Base-by-base conservation (phyloP, 53 echinoderm and acorn worm species). In the Astropecten irregularis region DNA sequence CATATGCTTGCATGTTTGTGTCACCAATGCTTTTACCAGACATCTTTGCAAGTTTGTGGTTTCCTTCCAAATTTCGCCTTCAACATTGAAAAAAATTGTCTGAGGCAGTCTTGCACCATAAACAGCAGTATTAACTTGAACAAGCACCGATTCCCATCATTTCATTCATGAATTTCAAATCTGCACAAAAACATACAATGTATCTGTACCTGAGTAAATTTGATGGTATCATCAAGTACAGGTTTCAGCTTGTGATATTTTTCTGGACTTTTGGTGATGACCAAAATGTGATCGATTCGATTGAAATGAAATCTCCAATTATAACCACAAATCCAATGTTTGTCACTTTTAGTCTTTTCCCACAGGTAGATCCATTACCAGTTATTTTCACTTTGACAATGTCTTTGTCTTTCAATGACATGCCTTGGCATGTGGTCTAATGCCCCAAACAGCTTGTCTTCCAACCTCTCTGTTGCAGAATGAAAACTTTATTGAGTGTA, bases 151-250 rank as follows among this genome's bases (percentile, higher is more conserved):
- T 26, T 16, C 85, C 85, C 73, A 73, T 66, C 72, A 85, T 85
- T 39, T 85, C 85, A 73, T 85, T 85, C 34, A 85, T 59, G 34
- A 85, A 85, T 40, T 85, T 85, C n/a, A 85, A 18, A 73, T 85
- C 85, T 8, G 85, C 73, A 22, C 85, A 70, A 9, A 85, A 58
- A 66, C 57, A 58, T 18, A 35, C 16, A n/a, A n/a, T n/a, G 26
- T 34, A 20, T 30, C 5, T 56, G 77, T 19, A 34, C 42, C 11
- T 42, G 42, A 42, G 42, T 42, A 42, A 42, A 42, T 14, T 23
- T 47, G 25, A 68, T 68, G 31, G 69, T 68, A 16, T 68, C 69
- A 48, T 19, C 49, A 9, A 85, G 29, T 15, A 68, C 65, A 32
- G 83, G 83, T 35, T 68, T 66, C 0, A 68, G 65, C 33, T 47